These are phyloP conservation scores for Pampusana beccarii DNA, from an alignment of 2,113 vertebrate species.

Conservation along the genomic window DNA sequence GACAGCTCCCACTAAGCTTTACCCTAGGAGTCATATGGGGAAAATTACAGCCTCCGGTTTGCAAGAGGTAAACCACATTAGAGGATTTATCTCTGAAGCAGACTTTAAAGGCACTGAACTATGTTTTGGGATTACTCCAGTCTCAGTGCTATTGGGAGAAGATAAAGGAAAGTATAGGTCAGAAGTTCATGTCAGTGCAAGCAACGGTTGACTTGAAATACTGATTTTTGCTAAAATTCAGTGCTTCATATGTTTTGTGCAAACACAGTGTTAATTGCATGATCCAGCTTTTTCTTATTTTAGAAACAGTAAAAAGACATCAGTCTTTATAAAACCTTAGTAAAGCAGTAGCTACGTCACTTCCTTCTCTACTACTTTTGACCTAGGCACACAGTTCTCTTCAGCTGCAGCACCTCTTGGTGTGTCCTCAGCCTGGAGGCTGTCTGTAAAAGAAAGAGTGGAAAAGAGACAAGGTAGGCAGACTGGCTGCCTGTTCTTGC, in stretches of 20 bases:
- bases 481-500: background rate
- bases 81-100: background rate
- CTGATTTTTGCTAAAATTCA: background rate
- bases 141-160: background rate
- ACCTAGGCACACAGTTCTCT: background rate
- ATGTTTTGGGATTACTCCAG: background rate
- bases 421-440: background rate
- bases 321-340: background rate
- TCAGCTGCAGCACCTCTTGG: background rate
- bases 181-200: background rate
- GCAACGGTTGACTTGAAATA: background rate
- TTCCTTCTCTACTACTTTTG: background rate
- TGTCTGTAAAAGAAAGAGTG: background rate
- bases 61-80: background rate
- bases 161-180: background rate
- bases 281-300: background rate
- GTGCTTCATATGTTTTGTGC: background rate
- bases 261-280: background rate
- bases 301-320: background rate
- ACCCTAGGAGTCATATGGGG: background rate
- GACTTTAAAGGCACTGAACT: background rate
- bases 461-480: background rate
- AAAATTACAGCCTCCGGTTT: background rate
- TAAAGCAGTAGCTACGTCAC: background rate
- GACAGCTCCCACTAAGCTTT: background rate